These are phyloP conservation scores for Myotis planiceps DNA, from an alignment of 2,797 vertebrate species.

Conservation along the genomic window DNA sequence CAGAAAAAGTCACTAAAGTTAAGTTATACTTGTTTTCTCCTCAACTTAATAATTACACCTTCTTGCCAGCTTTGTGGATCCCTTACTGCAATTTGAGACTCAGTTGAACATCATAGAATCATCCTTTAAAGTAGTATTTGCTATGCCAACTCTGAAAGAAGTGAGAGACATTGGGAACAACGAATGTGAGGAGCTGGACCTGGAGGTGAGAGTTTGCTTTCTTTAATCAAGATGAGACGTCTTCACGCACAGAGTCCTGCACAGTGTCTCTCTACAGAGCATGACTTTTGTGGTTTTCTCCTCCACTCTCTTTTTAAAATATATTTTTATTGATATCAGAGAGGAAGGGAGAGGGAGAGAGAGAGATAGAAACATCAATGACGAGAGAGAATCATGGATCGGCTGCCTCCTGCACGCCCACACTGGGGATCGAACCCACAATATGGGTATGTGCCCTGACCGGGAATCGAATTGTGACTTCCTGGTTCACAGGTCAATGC, in stretches of 20 bases:
- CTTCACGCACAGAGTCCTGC: background rate
- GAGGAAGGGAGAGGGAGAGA: too few relatives aligned
- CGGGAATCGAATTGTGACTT: too few relatives aligned
- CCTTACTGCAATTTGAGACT: slow-evolving; percentile 52
- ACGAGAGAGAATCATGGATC: too few relatives aligned
- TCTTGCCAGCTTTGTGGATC: slow-evolving; percentile 61
- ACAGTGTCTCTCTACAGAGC: fast-evolving
- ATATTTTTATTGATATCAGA: too few relatives aligned
- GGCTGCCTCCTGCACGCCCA: too few relatives aligned
- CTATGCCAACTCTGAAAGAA: background rate
- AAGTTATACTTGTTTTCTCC: background rate
- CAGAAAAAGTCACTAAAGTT: background rate
- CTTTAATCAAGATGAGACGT: background rate
- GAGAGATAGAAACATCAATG: too few relatives aligned
- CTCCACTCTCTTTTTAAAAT: background rate
- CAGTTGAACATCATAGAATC: slow-evolving; percentile 42
- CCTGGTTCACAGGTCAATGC: too few relatives aligned
- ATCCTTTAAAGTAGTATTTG: slow-evolving; percentile 52
- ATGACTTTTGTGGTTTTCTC: too few relatives aligned
- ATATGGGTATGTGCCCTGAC: too few relatives aligned
- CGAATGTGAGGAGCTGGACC: fast-evolving
- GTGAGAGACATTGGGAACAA: background rate
- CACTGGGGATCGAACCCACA: too few relatives aligned
- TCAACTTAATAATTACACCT: background rate
- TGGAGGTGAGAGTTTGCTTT: slow-evolving; percentile 38